phyloP scores from a whole-genome alignment of 1,140 invertebrate species.

The Brachionus angularis region DNA sequence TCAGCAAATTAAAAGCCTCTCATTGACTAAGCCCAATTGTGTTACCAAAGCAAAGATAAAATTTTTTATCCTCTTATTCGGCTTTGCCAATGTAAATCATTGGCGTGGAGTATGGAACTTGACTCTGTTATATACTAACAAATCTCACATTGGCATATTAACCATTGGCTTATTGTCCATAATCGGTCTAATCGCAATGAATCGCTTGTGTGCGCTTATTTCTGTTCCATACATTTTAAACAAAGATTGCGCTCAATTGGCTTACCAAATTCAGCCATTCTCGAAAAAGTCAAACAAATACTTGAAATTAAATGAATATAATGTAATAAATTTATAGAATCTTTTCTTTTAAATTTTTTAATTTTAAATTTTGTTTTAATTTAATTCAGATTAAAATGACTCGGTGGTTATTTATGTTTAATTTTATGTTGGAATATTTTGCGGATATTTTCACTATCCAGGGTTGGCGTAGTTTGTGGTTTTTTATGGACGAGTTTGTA shows the following conservation, averaged over 20 bases:
- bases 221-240: constrained; percentile 10
- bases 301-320: constrained; percentile 21
- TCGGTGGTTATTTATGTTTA: constrained; percentile 14
- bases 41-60: background rate
- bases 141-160: constrained; percentile 5
- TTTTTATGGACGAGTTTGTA: background rate
- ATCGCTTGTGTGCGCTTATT: constrained; percentile 4
- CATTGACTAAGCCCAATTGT: background rate
- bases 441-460: constrained; percentile 26
- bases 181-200: background rate
- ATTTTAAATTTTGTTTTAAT: background rate
- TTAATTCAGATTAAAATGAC: constrained; percentile 10
- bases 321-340: background rate
- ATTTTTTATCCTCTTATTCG: constrained; percentile 10
- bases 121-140: background rate
- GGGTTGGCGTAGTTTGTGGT: constrained; percentile 28
- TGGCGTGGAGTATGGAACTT: constrained; percentile 40
- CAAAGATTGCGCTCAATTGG: background rate
- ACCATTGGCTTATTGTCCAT: constrained; percentile 1
- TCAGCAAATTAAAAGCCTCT: background rate
- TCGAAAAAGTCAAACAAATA: constrained; percentile 11
- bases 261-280: constrained; percentile 31
- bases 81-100: constrained; percentile 27
- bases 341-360: background rate
- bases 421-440: constrained; percentile 22